These are phyloP conservation scores for Dascyllus trimaculatus DNA, from an alignment of 2,113 vertebrate species.

Conservation along the genomic window DNA sequence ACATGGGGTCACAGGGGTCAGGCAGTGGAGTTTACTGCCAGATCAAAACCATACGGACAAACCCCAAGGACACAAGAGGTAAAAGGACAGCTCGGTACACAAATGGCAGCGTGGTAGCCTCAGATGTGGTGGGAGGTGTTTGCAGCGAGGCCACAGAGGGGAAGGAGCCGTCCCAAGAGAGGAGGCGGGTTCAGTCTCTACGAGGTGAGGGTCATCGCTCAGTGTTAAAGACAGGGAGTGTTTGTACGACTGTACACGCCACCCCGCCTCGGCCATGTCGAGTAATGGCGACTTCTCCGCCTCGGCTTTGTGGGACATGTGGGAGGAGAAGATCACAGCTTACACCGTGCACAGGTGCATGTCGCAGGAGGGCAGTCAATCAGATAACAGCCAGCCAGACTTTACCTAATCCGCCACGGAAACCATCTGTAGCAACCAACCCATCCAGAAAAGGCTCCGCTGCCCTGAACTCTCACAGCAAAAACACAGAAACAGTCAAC, in stretches of 20 bases:
- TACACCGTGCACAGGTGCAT: constrained; percentile 78
- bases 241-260: constrained; percentile 66
- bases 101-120: constrained; percentile 86
- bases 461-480: constrained; percentile 53
- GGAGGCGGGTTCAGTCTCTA: constrained; percentile 78
- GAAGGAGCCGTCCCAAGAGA: constrained; percentile 62
- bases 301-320: constrained; percentile 79
- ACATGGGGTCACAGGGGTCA: constrained; percentile 80
- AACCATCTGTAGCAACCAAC: constrained; percentile 36
- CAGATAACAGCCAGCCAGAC: constrained; percentile 81
- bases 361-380: constrained; percentile 73
- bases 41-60: constrained; percentile 72
- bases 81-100: constrained; percentile 80
- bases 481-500: constrained; percentile 55
- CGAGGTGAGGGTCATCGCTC: constrained; percentile 74
- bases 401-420: constrained; percentile 76
- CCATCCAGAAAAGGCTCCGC: constrained; percentile 67
- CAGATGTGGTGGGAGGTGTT: constrained; percentile 84
- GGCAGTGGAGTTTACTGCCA: constrained; percentile 83
- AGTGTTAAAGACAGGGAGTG: constrained; percentile 60
- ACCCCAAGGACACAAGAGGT: constrained; percentile 68
- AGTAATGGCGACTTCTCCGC: constrained; percentile 57
- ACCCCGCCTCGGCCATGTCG: constrained; percentile 81
- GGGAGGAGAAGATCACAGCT: constrained; percentile 80
- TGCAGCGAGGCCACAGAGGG: constrained; percentile 77